Conservation (phyloP, 2,797 vertebrate species). For the Xiphorhynchus erythropygius region DNA sequence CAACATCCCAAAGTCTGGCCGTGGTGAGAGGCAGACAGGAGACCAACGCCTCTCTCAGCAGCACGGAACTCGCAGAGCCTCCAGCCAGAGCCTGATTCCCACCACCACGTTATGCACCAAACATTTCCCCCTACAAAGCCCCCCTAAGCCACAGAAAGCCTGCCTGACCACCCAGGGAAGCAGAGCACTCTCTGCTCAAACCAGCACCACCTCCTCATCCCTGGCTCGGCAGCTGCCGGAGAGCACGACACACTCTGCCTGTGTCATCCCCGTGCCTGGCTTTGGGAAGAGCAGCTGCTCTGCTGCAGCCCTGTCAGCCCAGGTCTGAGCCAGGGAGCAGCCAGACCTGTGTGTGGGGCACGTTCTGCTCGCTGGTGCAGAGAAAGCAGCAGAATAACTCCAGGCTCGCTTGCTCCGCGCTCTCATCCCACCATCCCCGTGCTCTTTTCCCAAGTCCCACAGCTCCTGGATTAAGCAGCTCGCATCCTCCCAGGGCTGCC, state of each 20-base stretch:
- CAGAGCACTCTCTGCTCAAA: background rate
- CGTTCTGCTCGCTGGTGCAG: background rate
- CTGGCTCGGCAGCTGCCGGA: background rate
- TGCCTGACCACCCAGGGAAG: background rate
- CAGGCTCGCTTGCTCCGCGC: background rate
- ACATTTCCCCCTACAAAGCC: background rate
- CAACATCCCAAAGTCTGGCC: background rate
- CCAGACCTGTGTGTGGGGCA: rapidly evolving
- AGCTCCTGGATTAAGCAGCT: background rate
- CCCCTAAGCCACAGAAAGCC: background rate
- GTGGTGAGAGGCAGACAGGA: background rate
- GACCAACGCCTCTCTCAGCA: background rate
- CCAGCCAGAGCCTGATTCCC: background rate
- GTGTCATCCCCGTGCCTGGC: background rate
- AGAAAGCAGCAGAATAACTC: background rate
- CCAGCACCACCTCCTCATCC: background rate
- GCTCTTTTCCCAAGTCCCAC: background rate
- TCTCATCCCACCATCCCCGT: background rate
- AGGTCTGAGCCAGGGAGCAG: background rate
- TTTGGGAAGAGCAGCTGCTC: background rate
- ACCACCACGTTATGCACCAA: rapidly evolving
- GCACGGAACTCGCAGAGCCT: background rate
- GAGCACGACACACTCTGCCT: background rate
- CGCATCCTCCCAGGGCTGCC: background rate
- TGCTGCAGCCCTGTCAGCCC: background rate